Percentiles rank a stretch among this genome's conserved stretches.
These are phyloP conservation scores for Muscicapa adusta DNA, from an alignment of 2,113 vertebrate species.

Conservation along the genomic window DNA sequence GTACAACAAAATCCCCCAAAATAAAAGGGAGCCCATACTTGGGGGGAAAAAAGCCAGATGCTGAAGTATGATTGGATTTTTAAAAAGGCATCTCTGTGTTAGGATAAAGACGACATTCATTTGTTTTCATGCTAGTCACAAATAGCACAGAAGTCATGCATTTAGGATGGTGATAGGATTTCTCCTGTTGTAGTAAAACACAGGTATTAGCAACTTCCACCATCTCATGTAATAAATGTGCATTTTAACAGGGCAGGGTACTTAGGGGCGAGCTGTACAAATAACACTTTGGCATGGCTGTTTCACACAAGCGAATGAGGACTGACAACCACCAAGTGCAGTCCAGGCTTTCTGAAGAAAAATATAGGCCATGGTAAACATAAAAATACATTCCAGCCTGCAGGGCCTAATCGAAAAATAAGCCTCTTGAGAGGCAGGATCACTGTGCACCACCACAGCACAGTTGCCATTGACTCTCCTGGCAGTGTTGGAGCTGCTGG, in stretches of 20 bases:
- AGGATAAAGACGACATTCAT: background rate
- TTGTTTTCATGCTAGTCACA: background rate
- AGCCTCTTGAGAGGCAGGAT: background rate
- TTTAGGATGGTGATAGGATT: background rate
- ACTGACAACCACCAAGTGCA: background rate
- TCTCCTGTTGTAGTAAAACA: background rate
- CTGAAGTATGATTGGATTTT: background rate
- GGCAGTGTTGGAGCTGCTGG: background rate
- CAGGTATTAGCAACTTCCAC: background rate
- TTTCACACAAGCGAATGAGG: background rate
- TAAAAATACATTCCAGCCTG: conserved; percentile 11
- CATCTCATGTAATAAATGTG: background rate
- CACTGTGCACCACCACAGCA: background rate
- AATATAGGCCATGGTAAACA: conserved; percentile 21
- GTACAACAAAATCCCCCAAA: background rate
- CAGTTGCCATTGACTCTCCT: background rate
- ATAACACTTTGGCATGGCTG: background rate
- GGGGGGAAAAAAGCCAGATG: background rate
- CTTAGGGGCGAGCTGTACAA: background rate
- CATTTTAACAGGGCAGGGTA: background rate
- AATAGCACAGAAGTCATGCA: background rate
- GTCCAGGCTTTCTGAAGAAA: background rate
- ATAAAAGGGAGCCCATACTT: background rate
- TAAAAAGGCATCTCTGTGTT: background rate
- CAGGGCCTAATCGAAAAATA: background rate